Conservation (phyloP, 1,140 invertebrate genomes). For the Lysiphlebus fabarum region DNA sequence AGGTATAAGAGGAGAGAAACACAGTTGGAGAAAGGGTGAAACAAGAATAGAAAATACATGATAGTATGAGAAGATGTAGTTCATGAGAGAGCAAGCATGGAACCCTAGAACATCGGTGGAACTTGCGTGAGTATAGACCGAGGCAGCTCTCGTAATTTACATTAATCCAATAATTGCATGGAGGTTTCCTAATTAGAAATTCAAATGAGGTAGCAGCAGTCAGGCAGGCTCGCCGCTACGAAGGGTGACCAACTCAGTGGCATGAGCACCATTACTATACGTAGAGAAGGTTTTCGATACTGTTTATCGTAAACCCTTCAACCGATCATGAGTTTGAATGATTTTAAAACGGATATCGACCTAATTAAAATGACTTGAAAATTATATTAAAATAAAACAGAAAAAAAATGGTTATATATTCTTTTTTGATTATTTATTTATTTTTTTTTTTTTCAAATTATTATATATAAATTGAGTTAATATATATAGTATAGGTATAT, state of each 20-base stretch:
- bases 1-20: conserved; percentile 19
- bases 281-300: conserved; percentile 47
- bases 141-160: conserved; percentile 82
- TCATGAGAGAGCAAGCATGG: conserved; percentile 29
- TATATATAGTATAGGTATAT: too few relatives aligned
- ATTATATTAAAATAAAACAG: too few relatives aligned
- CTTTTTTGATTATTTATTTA: too few relatives aligned
- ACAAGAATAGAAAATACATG: conserved; percentile 19
- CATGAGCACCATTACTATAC: conserved; percentile 40
- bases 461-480: too few relatives aligned
- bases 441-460: too few relatives aligned
- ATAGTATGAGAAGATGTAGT: conserved; percentile 21
- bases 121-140: conserved; percentile 56
- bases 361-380: too few relatives aligned
- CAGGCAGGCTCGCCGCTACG: conserved; percentile 38
- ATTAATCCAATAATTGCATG: conserved; percentile 92
- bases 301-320: not conserved
- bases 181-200: conserved; percentile 88
- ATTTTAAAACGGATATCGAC: too few relatives aligned
- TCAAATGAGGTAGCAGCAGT: conserved; percentile 79
- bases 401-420: too few relatives aligned
- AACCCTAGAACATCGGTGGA: conserved; percentile 51
- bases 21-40: conserved; percentile 23
- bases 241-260: conserved; percentile 54
- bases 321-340: conserved; percentile 2